Conservation (phyloP, 2,113 vertebrate genomes). For the Calonectris borealis region DNA sequence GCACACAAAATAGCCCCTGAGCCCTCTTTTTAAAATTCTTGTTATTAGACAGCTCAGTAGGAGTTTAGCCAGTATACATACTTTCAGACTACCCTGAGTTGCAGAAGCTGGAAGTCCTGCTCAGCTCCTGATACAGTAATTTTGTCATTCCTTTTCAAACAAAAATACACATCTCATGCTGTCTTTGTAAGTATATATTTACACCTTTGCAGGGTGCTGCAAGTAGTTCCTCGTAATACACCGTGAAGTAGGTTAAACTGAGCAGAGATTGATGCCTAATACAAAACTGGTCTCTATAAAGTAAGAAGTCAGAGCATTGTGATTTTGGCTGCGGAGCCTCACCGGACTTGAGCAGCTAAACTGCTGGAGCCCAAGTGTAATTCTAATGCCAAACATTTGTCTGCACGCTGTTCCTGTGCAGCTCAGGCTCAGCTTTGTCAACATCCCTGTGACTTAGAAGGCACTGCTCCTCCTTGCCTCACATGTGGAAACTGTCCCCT, state of each 20-base stretch:
- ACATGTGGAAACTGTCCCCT: conserved; percentile 51
- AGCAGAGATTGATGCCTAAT: not conserved
- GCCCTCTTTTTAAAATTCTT: not conserved
- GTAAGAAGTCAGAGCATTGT: conserved; percentile 22
- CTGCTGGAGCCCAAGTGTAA: conserved; percentile 35
- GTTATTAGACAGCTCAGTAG: not conserved
- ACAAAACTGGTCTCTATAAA: conserved; percentile 31
- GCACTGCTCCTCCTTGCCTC: conserved; percentile 43
- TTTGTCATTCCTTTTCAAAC: not conserved
- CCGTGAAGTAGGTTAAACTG: not conserved
- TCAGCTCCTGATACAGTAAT: not conserved
- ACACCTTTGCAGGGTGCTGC: not conserved
- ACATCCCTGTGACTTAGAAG: conserved; percentile 51
- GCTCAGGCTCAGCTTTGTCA: conserved; percentile 56
- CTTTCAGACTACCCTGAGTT: not conserved
- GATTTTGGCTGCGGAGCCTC: conserved; percentile 54
- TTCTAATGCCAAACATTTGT: conserved; percentile 74
- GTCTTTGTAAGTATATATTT: not conserved
- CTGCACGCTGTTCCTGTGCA: conserved; percentile 47
- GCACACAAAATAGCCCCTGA: not conserved
- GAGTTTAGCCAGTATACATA: not conserved
- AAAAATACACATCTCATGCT: not conserved
- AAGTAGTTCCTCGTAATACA: not conserved
- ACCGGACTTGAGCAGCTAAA: conserved; percentile 52
- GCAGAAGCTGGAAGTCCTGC: not conserved